Conservation (phyloP, 2,113 vertebrate genomes). For the Peromyscus californicus region DNA sequence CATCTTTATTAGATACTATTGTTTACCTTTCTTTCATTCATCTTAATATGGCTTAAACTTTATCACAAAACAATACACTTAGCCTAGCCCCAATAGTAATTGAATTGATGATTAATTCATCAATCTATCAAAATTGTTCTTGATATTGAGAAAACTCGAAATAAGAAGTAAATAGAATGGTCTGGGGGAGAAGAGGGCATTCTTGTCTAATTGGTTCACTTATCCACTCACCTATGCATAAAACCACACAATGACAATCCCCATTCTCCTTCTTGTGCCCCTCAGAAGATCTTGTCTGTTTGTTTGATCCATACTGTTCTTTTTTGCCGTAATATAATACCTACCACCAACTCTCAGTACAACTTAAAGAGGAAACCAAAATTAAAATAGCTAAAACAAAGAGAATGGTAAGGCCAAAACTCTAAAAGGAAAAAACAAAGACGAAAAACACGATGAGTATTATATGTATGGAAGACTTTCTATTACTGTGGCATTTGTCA, state of each 20-base stretch:
- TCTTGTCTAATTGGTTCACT: neutral
- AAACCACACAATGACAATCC: neutral
- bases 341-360: neutral
- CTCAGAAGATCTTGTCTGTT: neutral
- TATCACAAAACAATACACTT: neutral
- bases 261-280: neutral
- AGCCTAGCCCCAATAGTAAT: neutral
- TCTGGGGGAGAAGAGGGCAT: neutral
- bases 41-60: neutral
- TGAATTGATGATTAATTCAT: neutral
- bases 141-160: neutral
- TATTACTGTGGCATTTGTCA: neutral
- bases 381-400: neutral
- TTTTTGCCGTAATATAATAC: neutral
- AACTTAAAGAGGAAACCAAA: neutral
- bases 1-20: neutral
- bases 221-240: neutral
- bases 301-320: neutral
- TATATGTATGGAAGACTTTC: neutral
- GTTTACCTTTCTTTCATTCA: neutral
- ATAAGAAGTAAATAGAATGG: neutral
- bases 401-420: neutral
- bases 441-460: neutral
- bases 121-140: neutral
- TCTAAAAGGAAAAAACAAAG: neutral